Evolutionary conservation across 2,113 vertebrate genomes (phyloP).

Genomic region (Myotis davidii): DNA sequence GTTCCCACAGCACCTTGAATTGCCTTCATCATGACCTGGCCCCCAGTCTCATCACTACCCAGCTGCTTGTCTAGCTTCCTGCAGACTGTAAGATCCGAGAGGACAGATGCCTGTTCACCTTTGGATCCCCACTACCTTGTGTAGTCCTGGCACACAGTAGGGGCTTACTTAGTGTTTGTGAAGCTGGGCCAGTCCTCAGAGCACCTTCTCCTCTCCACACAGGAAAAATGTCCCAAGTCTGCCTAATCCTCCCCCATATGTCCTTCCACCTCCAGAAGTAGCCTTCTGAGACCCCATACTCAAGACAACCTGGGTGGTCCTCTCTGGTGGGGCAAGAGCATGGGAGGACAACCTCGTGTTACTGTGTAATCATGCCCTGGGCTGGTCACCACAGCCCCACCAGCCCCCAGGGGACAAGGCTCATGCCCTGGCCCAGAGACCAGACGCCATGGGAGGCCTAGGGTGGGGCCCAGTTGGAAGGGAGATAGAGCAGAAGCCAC

Average conservation of each 20-base stretch:
- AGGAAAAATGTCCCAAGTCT: not conserved
- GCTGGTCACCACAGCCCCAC: conserved; percentile 37
- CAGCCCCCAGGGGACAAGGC: conserved; percentile 17
- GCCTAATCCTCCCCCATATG: not conserved
- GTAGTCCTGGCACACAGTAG: not conserved
- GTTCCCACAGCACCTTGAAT: not conserved
- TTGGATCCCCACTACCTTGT: not conserved
- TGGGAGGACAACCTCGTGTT: not conserved
- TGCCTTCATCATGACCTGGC: not conserved
- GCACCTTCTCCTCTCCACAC: not conserved
- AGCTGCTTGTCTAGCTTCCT: not conserved
- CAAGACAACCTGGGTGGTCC: conserved; percentile 52
- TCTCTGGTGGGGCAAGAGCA: not conserved
- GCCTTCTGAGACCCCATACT: not conserved
- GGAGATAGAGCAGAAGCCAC: not conserved
- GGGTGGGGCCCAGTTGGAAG: not conserved
- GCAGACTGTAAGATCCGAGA: not conserved
- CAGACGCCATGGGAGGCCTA: conserved; percentile 44
- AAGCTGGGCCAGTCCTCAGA: not conserved
- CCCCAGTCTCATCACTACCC: not conserved
- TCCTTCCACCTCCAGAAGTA: not conserved
- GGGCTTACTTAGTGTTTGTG: not conserved
- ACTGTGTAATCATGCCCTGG: conserved; percentile 49
- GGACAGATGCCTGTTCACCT: not conserved
- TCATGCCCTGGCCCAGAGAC: conserved; percentile 21